Base-by-base conservation (phyloP, 2,797 vertebrate species). In the Basileuterus tristriatus region DNA sequence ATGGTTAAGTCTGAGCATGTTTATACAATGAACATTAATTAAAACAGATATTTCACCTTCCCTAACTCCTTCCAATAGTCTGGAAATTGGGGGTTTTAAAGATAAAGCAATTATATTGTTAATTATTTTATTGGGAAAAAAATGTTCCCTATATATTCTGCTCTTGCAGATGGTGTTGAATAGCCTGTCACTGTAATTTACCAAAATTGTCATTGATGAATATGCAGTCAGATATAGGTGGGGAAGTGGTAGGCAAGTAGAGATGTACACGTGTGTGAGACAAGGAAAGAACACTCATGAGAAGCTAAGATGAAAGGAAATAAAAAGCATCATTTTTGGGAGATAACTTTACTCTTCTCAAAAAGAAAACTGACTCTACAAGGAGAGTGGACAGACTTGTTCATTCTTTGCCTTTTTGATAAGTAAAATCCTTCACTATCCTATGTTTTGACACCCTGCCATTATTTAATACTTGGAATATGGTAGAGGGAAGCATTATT, bases 21-120 rank as follows among this genome's bases (percentile, higher is more conserved):
- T 70, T 26, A 50, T 71, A 37, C n/a, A 91, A 16, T 50, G 21
- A 80, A 20, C 14, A 27, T 64, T 68, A 87, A 90, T 92, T 77
- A 93, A 90, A 95, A 58, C 8, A 22, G 12, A 41, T 88, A 49
- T 56, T 52, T 79, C 59, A 69, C 52, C 37, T 77, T 83, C 20
- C 10, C 11, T 67, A 47, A 56, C 21, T 92, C 24, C 72, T 82
- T 84, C 32, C 22, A 70, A 4, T 47, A 69, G 16, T 50, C 39
- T 70, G 8, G 2, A 6, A 71, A 44, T 76, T 69, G 22, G 23
- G 5, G 0, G 1, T 19, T 72, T 63, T 69, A 79, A 52, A 70
- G 23, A 56, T 47, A 26, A 70, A 87, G 43, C 6, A 4, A 36
- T 67, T 80, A 29, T 12, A 63, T n/a, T 74, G 4, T 9, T 89